A percentile compares a stretch with the other conserved stretches of the same genome.
phyloP scores from a whole-genome alignment of 2,113 vertebrate species.

The Actenoides lindsayi region DNA sequence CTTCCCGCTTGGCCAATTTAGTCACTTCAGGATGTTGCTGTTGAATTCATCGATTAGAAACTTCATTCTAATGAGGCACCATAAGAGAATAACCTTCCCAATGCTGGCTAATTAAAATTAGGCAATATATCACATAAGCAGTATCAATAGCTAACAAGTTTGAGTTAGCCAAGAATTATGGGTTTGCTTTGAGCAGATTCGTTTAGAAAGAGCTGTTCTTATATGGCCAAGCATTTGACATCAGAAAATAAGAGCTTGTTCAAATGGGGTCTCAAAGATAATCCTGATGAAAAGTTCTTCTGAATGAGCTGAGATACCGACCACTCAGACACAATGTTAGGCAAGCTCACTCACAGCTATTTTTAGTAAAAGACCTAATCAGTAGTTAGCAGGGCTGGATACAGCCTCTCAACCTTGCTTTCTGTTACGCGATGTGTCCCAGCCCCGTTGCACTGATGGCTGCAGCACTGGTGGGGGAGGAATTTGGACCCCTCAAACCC shows the following conservation, averaged over 20 bases:
- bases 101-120: not conserved
- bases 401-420: not conserved
- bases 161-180: not conserved
- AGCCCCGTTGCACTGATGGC: not conserved
- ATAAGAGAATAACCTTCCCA: conserved; percentile 8
- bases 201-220: not conserved
- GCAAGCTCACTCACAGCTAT: not conserved
- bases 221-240: not conserved
- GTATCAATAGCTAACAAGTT: not conserved
- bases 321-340: not conserved
- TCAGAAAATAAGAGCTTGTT: not conserved
- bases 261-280: not conserved
- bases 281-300: not conserved
- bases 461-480: not conserved
- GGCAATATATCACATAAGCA: conserved; percentile 32
- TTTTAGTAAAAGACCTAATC: not conserved
- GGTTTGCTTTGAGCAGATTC: not conserved
- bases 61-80: not conserved
- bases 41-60: not conserved
- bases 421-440: not conserved
- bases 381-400: not conserved
- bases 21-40: not conserved
- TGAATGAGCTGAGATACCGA: not conserved
- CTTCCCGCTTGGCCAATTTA: not conserved
- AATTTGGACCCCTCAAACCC: not conserved